phyloP scores from a whole-genome alignment of 2,113 vertebrate species.

The Melierax canorus region DNA sequence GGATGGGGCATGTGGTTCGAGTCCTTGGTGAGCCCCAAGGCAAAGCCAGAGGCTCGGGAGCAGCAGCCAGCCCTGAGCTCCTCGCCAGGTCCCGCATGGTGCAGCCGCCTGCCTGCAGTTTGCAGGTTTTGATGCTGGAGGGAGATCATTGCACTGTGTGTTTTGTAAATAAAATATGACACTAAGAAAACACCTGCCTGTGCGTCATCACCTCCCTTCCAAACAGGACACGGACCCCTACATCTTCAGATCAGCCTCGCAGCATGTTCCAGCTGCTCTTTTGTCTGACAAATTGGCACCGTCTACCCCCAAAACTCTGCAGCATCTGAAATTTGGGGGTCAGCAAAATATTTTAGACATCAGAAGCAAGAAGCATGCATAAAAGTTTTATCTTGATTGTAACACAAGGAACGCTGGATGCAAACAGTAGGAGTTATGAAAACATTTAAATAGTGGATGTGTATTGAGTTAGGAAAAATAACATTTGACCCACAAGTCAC shows the following conservation, averaged over 20 bases:
- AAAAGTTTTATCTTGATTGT: not conserved
- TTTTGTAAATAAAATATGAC: constrained; percentile 57
- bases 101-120: not conserved
- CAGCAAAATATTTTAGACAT: not conserved
- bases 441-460: not conserved
- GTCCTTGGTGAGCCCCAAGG: not conserved
- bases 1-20: not conserved
- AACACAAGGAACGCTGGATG: not conserved
- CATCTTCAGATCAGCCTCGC: not conserved
- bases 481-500: constrained; percentile 9
- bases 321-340: not conserved
- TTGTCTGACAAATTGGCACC: not conserved
- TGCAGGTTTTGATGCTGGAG: not conserved
- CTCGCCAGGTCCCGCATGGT: fast-evolving
- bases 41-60: not conserved
- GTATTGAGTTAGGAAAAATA: not conserved
- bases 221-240: not conserved
- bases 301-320: not conserved
- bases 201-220: not conserved
- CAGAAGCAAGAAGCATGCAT: not conserved
- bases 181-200: constrained; percentile 36
- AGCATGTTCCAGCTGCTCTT: not conserved
- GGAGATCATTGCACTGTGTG: not conserved
- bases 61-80: not conserved
- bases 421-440: constrained; percentile 14